phyloP scores from a whole-genome alignment of 2,797 vertebrate genomes.

The Leucoraja ocellata region DNA sequence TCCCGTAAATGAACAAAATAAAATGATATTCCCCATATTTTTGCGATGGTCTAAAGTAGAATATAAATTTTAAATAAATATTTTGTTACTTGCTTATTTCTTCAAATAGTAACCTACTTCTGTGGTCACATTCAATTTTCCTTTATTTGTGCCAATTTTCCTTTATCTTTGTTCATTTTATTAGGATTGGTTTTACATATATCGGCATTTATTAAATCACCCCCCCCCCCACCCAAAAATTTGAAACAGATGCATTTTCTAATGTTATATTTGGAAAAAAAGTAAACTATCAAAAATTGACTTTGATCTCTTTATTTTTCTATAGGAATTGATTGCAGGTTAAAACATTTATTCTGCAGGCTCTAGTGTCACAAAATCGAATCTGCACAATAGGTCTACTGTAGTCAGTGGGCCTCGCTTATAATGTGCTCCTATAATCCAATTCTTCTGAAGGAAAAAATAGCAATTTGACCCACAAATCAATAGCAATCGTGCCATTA shows the following conservation, averaged over 20 bases:
- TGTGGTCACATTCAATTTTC: not conserved
- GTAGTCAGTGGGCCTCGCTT: not conserved
- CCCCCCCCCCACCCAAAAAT: not conserved
- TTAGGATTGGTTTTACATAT: not conserved
- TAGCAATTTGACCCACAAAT: not conserved
- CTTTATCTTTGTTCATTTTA: no score
- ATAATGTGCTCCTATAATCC: not conserved
- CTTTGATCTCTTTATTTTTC: conserved; percentile 7
- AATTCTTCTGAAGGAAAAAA: conserved; percentile 33
- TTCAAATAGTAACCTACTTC: not conserved
- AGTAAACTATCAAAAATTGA: not conserved
- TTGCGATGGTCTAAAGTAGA: not conserved
- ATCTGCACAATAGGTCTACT: not conserved
- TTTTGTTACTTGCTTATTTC: not conserved
- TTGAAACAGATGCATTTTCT: not conserved
- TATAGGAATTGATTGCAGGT: not conserved
- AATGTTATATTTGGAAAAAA: not conserved
- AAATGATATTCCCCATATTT: not conserved
- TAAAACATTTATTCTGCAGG: conserved; percentile 11
- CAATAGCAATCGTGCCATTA: not conserved
- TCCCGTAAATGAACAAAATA: not conserved
- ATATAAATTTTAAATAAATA: not conserved
- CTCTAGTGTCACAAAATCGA: conserved; percentile 25
- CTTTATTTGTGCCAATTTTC: not conserved
- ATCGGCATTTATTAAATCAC: not conserved